These are phyloP conservation scores for Platichthys flesus DNA, from an alignment of 2,113 vertebrate species.

Conservation along the genomic window DNA sequence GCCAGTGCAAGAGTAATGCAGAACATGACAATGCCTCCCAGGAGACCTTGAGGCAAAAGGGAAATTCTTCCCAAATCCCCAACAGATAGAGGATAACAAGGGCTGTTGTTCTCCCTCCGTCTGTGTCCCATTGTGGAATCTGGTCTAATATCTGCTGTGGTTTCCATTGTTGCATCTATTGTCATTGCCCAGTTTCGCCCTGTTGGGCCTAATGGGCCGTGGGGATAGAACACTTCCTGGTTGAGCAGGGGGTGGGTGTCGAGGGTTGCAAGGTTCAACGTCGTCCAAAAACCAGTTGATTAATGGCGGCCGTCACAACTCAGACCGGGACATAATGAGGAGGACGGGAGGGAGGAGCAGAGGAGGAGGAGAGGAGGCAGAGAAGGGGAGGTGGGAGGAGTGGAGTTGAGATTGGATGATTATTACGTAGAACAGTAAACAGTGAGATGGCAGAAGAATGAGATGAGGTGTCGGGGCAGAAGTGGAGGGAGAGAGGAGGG, in stretches of 20 bases:
- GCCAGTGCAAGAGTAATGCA: neutral
- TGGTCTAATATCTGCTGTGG: constrained; percentile 57
- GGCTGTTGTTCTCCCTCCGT: constrained; percentile 58
- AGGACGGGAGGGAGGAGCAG: constrained; percentile 69
- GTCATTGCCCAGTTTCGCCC: constrained; percentile 55
- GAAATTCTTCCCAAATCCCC: constrained; percentile 45
- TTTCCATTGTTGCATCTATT: constrained; percentile 65
- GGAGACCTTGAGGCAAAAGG: constrained; percentile 23
- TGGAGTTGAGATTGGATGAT: constrained; percentile 65
- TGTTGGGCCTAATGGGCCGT: constrained; percentile 71
- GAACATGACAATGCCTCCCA: constrained; percentile 36
- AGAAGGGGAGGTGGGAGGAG: constrained; percentile 18
- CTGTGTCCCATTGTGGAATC: constrained; percentile 56
- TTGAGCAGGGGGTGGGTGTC: constrained; percentile 64
- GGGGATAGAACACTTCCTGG: constrained; percentile 80
- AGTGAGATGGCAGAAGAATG: constrained; percentile 57
- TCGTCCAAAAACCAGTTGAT: constrained; percentile 75
- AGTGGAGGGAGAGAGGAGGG: constrained; percentile 30
- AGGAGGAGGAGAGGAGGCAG: constrained; percentile 48
- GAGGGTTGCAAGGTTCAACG: constrained; percentile 72
- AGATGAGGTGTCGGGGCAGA: constrained; percentile 42
- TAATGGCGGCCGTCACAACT: constrained; percentile 74
- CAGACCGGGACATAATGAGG: constrained; percentile 76
- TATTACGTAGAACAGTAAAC: constrained; percentile 72
- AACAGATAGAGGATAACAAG: constrained; percentile 45